Evolutionary conservation across 2,113 vertebrate genomes (phyloP).

Genomic region (Mungos mungo): DNA sequence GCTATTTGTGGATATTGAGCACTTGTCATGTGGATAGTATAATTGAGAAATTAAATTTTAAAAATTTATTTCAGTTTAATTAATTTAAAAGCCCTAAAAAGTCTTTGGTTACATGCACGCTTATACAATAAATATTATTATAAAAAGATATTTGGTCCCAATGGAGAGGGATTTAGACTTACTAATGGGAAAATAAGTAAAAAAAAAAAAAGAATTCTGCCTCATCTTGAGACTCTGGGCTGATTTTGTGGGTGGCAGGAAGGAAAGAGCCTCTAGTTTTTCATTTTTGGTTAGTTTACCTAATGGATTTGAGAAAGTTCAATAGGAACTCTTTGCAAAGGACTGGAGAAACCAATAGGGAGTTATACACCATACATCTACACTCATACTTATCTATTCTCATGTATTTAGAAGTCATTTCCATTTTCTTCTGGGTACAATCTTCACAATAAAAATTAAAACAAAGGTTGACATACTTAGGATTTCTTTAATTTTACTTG

Average conservation of each 20-base stretch:
- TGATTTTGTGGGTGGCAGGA: neutral
- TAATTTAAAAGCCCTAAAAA: neutral
- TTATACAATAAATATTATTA: neutral
- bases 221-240: neutral
- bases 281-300: neutral
- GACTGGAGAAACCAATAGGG: neutral
- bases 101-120: neutral
- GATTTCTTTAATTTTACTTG: slow-evolving; percentile 25
- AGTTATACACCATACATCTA: neutral
- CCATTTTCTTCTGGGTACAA: neutral
- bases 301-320: neutral
- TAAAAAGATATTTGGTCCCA: neutral
- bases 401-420: neutral
- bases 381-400: neutral
- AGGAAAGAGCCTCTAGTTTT: neutral
- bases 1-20: neutral
- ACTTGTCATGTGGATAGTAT: neutral
- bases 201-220: neutral
- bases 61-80: slow-evolving; percentile 4
- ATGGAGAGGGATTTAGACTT: neutral
- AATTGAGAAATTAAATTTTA: neutral
- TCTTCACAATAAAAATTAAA: neutral
- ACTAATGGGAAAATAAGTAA: neutral
- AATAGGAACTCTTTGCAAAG: neutral
- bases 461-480: neutral